Evolutionary conservation across 2,888 invertebrate species (phyloP), one percentile per base, ranked within the genome.

Genomic region (Tiliacea citrago): DNA sequence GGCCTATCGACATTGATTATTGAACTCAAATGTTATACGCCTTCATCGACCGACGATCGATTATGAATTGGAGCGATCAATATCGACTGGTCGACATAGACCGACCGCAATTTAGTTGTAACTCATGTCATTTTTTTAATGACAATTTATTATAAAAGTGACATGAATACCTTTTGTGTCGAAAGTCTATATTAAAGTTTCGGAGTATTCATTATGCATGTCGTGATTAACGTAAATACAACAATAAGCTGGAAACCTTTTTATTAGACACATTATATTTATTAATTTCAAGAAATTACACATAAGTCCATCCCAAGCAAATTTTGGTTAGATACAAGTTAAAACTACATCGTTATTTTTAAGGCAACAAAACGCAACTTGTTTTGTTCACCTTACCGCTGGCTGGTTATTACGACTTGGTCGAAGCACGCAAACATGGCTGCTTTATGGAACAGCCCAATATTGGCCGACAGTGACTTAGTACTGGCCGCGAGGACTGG

Each of bases 391-490:
- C 95, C 95, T 9, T 93, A 90, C 73, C 93, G 95, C 13, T 95
- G 95, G 95, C 81, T 95, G 9, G 85, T 91, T 0, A 68, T 94
- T 0, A 79, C 87, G 4, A 81, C 85, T 67, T 82, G 76, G 3
- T 55, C 70, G 10, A 70, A 86, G 18, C 69, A 83, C 35, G 29
- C 66, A 29, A 76, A 67, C 63, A 49, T 71, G 16, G 61, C 80
- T 3, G 42, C 71, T 7, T 75, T 94, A 3, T 79, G 83, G 81
- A 81, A 89, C 29, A 86, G 89, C 13, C 88, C 91, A 0, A 70
- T 93, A 12, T 85, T 93, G 5, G 79, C 88, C 5, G 93, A 94
- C 70, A 94, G 93, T 24, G 95, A 95, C 42, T 80, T 95, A 9
- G 94, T 94, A 0, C 61, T 95, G 13, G 94, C 95, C 35, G 84